Conservation (phyloP, 2,888 invertebrate species). For the Thysanoteuthis rhombus region DNA sequence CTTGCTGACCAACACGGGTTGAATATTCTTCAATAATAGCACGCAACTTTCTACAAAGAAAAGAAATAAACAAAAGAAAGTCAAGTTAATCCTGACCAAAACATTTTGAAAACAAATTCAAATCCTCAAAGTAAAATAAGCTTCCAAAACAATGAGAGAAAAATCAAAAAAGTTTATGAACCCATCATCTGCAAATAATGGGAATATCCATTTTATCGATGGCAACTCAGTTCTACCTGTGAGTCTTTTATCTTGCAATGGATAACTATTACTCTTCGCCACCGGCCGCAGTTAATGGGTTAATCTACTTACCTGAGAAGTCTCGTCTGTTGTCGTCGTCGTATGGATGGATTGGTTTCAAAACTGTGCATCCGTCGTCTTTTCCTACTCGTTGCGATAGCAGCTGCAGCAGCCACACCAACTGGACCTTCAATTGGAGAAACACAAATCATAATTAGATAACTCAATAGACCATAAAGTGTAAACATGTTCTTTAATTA, state of each 20-base stretch:
- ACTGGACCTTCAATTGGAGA: slow-evolving; percentile 78
- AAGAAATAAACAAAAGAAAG: background rate
- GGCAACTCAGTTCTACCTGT: too few relatives aligned
- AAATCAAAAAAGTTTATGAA: too few relatives aligned
- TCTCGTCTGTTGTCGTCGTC: slow-evolving; percentile 88
- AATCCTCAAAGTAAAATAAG: too few relatives aligned
- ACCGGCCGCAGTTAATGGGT: too few relatives aligned
- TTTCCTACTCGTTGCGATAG: slow-evolving; percentile 92
- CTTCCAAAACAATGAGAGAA: too few relatives aligned
- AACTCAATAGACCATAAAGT: background rate
- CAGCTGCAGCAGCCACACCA: slow-evolving; percentile 95
- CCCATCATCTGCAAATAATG: too few relatives aligned
- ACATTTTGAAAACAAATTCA: background rate
- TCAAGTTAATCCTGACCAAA: background rate
- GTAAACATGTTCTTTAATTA: background rate
- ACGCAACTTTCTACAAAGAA: slow-evolving; percentile 65
- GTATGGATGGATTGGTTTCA: slow-evolving; percentile 95
- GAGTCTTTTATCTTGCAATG: too few relatives aligned
- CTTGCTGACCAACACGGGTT: slow-evolving; percentile 95
- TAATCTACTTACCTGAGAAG: slow-evolving; percentile 71
- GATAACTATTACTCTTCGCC: too few relatives aligned
- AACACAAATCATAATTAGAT: background rate
- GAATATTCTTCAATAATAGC: slow-evolving; percentile 85
- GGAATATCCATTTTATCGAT: too few relatives aligned
- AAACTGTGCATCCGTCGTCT: slow-evolving; percentile 94